Evolutionary conservation across 2,888 invertebrate genomes (phyloP), one percentile per base, ranked within the genome.

Genomic region (Drosophila pseudotakahashii): DNA sequence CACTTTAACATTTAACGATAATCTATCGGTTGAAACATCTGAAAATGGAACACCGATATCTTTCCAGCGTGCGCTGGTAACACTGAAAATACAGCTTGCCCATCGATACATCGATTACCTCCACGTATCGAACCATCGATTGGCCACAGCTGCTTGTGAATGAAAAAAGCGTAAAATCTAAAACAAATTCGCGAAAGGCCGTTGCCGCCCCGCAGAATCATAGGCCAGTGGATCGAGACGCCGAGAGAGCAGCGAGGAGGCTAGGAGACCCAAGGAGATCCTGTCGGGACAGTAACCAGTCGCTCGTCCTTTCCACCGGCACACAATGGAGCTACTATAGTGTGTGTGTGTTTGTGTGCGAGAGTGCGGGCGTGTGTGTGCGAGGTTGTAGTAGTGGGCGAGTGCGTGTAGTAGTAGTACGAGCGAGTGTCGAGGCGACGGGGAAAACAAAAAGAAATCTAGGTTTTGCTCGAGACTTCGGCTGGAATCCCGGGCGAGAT

Each of bases 61-160:
- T 16, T 9, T 19, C 6, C 2, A 13, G 11, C 19, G 13, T 2
- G 1, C 14, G 32, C 32, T 47, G 47, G 47, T 47, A 14, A 32
- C 16, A 16, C 30, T 47, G 6, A 7, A 47, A 47, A 32, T 14
- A n/a, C 5, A 11, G 16, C 32, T 3, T 11, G 9, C 11, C 11
- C 32, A 47, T 30, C 32, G 52, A 45, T 45, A 61, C 2, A 54
- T 32, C 36, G 44, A 30, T 48, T 19, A 13, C 3, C 36, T 63
- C 72, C 81, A 5, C 32, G 30, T 47, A 47, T 30, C 19, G 52
- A 45, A 26, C 45, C 9, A 61, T 61, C 42, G 50, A 34, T 63
- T 26, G n/a, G 9, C 34, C 76, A 78, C 84, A 83, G 84, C 80
- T 81, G 76, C 79, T 84, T 76, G 84, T 81, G 81, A 81, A 86